Conservation (phyloP, 1,140 invertebrate species). For the Panagrolaimus sp. region DNA sequence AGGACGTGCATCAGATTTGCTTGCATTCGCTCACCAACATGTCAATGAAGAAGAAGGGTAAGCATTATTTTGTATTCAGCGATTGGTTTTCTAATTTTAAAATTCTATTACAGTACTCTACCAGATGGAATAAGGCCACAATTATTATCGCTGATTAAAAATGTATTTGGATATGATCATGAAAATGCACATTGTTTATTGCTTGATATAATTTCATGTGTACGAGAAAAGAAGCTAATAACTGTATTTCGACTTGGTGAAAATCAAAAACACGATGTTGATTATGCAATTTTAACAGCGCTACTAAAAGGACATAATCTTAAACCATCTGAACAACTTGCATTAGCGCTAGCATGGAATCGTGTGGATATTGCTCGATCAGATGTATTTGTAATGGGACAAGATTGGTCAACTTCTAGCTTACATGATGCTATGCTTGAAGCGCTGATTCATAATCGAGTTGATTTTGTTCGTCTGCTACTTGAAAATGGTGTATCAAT, state of each 20-base stretch:
- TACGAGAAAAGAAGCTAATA: constrained; percentile 36
- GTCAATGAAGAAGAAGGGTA: constrained; percentile 46
- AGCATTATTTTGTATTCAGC: too few species aligned
- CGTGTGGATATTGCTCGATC: constrained; percentile 82
- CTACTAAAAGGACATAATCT: constrained; percentile 56
- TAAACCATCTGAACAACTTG: constrained; percentile 47
- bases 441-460: constrained; percentile 85
- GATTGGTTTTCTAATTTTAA: background rate
- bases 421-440: constrained; percentile 75
- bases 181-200: constrained; percentile 34
- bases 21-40: constrained; percentile 86
- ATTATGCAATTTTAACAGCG: constrained; percentile 55
- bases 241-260: constrained; percentile 54
- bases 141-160: constrained; percentile 37
- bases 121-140: constrained; percentile 41
- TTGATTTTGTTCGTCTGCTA: constrained; percentile 82
- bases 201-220: constrained; percentile 42
- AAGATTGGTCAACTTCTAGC: constrained; percentile 21
- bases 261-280: constrained; percentile 46
- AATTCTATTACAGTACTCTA: constrained; percentile 29
- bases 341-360: constrained; percentile 88
- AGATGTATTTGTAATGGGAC: constrained; percentile 87
- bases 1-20: constrained; percentile 84
- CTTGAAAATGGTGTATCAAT: constrained; percentile 95
- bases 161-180: constrained; percentile 37